These are phyloP conservation scores for Triops longicaudatus DNA, from an alignment of 1,140 invertebrate species.

Conservation along the genomic window DNA sequence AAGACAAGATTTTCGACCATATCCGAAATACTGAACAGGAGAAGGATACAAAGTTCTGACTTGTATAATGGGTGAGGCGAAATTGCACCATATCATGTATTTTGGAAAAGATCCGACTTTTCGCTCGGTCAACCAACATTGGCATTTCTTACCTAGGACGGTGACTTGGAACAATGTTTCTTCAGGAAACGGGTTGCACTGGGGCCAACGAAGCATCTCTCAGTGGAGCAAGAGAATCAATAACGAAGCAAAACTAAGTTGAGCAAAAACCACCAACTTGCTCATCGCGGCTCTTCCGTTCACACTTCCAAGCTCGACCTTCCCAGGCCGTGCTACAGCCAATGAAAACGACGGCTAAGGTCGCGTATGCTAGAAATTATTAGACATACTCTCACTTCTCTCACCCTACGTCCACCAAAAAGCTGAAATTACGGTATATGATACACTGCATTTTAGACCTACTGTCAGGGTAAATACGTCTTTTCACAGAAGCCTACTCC, in stretches of 20 bases:
- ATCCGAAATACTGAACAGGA: too few species aligned
- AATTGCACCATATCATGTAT: neutral
- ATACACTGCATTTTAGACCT: too few species aligned
- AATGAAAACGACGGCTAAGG: neutral
- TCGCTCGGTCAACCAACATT: neutral
- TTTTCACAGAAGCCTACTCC: too few species aligned
- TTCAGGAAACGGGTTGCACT: neutral
- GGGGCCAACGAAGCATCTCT: constrained; percentile 7
- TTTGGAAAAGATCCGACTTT: neutral
- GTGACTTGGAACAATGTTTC: neutral
- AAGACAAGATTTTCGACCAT: neutral
- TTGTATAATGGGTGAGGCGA: too few species aligned
- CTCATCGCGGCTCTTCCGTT: constrained; percentile 1
- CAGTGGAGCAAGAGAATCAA: neutral
- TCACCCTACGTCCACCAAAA: too few species aligned
- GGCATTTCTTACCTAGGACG: neutral
- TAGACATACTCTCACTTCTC: too few species aligned
- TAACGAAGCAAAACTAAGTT: constrained; percentile 12
- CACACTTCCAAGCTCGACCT: neutral
- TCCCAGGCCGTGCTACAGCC: neutral
- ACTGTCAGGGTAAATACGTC: too few species aligned
- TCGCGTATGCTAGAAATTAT: neutral
- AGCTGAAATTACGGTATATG: too few species aligned
- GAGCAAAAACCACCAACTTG: neutral
- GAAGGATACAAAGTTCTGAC: too few species aligned